phyloP scores from a whole-genome alignment of 2,113 vertebrate genomes.

The Nerophis lumbriciformis region DNA sequence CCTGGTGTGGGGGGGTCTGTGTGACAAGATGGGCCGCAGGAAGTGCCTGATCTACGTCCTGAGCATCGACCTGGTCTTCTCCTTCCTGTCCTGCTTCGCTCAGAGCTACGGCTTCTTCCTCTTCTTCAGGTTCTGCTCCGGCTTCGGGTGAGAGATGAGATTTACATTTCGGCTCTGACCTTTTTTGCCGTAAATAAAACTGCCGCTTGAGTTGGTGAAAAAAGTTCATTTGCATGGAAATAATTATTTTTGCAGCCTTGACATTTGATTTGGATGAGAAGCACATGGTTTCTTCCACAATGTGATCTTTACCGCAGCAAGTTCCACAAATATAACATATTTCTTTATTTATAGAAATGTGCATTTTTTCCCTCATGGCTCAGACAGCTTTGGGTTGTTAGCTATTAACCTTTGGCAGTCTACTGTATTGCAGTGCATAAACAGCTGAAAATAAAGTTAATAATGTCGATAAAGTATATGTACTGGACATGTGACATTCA shows the following conservation, averaged over 20 bases:
- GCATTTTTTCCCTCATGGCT: not conserved
- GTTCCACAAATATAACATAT: not conserved
- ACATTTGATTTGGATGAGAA: conserved; percentile 23
- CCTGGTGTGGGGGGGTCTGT: conserved; percentile 86
- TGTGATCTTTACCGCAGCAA: not conserved
- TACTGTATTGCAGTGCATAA: not conserved
- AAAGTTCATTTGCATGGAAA: not conserved
- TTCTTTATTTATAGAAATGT: too few species aligned
- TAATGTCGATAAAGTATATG: too few species aligned
- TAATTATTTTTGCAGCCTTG: conserved; percentile 10
- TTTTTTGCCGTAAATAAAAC: conserved; percentile 4
- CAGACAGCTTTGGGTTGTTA: not conserved
- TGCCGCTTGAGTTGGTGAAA: not conserved
- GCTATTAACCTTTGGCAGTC: not conserved
- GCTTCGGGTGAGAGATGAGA: conserved; percentile 80
- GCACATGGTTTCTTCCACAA: conserved; percentile 7
- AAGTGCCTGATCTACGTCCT: conserved; percentile 88
- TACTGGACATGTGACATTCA: too few species aligned
- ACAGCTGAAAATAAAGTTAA: not conserved
- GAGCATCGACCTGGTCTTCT: conserved; percentile 87
- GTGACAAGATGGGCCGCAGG: conserved; percentile 90
- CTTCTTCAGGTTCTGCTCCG: conserved; percentile 95
- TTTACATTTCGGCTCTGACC: not conserved
- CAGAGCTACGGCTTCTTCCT: conserved; percentile 94
- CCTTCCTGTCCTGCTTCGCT: conserved; percentile 91